phyloP scores from a whole-genome alignment of 2,888 invertebrate species.

The Exocentrus adspersus region DNA sequence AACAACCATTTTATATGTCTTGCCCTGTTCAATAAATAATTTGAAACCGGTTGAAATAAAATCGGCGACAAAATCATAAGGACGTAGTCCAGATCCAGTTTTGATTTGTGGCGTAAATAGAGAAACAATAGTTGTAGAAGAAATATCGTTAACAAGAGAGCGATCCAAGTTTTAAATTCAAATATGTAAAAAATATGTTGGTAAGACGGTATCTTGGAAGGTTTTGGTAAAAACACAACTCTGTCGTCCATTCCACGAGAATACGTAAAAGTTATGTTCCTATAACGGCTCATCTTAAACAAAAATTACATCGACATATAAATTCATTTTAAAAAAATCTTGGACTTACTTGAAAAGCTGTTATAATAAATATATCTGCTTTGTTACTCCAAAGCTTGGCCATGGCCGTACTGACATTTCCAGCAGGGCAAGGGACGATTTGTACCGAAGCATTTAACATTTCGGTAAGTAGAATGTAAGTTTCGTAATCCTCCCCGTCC shows the following conservation, averaged over 20 bases:
- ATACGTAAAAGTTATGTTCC: slow-evolving; percentile 17
- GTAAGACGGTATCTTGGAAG: slow-evolving; percentile 19
- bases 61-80: slow-evolving; percentile 8
- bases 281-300: slow-evolving; percentile 18
- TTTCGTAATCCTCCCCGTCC: slow-evolving; percentile 14
- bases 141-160: neutral
- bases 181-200: slow-evolving; percentile 23
- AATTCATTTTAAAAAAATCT: no score
- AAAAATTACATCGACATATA: neutral
- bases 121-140: neutral
- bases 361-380: slow-evolving; percentile 21
- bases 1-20: slow-evolving; percentile 25
- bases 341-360: slow-evolving; percentile 19
- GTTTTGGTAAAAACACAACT: slow-evolving; percentile 20
- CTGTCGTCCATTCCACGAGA: slow-evolving; percentile 17
- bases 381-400: neutral
- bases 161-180: slow-evolving; percentile 8
- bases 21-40: neutral
- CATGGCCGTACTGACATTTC: slow-evolving; percentile 10
- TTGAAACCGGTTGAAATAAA: slow-evolving; percentile 5
- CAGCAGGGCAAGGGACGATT: slow-evolving; percentile 1
- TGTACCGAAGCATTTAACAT: slow-evolving; percentile 14
- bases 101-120: neutral
- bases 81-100: slow-evolving; percentile 1
- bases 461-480: slow-evolving; percentile 9